These are phyloP conservation scores for Eilema sororculum DNA, from an alignment of 2,888 invertebrate species.

Conservation along the genomic window DNA sequence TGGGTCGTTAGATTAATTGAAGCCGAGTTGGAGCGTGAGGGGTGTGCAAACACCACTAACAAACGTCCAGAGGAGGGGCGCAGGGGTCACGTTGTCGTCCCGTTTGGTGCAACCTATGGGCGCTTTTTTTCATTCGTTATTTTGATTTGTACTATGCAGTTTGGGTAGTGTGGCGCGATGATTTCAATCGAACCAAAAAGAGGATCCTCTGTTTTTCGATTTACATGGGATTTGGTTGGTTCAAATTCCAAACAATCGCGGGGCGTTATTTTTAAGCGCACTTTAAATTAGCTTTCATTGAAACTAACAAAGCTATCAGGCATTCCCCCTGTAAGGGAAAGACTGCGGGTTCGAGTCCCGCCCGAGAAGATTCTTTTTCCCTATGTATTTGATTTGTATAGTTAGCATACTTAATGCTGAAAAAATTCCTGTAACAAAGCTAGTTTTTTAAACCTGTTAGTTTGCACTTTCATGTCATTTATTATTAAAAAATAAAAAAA, in stretches of 20 bases:
- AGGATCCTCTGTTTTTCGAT: background rate
- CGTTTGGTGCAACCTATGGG: background rate
- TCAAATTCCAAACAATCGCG: background rate
- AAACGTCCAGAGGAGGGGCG: background rate
- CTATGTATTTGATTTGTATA: no score
- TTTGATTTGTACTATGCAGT: background rate
- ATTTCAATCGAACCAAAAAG: background rate
- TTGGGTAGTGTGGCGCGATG: background rate
- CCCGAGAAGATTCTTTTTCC: no score
- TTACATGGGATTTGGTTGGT: background rate
- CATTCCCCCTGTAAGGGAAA: no score
- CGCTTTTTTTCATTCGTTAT: background rate
- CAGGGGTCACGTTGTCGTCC: background rate
- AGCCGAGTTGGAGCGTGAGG: constrained; percentile 4
- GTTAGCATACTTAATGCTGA: no score
- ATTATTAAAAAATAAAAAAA: no score
- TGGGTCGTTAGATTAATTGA: constrained; percentile 1
- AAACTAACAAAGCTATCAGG: no score
- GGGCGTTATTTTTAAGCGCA: background rate
- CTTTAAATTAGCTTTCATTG: background rate
- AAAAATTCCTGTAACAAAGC: no score
- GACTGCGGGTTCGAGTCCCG: no score
- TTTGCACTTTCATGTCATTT: no score
- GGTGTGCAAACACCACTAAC: constrained; percentile 4
- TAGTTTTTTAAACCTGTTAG: no score